phyloP scores from a whole-genome alignment of 2,113 vertebrate genomes.

The Hemiprocne comata region DNA sequence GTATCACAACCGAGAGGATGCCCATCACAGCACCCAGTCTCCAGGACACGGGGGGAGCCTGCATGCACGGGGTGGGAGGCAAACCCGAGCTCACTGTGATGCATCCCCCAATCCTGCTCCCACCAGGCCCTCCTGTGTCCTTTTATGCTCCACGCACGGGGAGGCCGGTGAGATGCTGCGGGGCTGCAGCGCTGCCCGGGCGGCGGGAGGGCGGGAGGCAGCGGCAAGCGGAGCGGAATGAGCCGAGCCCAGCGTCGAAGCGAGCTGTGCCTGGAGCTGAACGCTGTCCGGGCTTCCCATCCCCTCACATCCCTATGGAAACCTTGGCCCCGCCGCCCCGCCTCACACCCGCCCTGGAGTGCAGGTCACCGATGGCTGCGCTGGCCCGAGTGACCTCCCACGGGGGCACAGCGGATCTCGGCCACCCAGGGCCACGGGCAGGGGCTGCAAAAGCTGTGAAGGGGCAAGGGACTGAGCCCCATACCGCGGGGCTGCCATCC shows the following conservation, averaged over 20 bases:
- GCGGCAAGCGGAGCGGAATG: conserved; percentile 51
- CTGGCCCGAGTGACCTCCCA: not conserved
- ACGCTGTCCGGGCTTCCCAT: not conserved
- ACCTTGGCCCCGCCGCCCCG: not conserved
- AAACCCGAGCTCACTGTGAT: fast-evolving
- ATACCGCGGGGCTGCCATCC: fast-evolving
- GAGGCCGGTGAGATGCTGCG: not conserved
- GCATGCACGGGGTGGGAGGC: fast-evolving
- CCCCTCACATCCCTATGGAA: conserved; percentile 46
- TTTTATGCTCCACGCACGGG: not conserved
- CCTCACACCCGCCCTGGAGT: not conserved
- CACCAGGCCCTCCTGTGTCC: not conserved
- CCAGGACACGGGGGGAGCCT: fast-evolving
- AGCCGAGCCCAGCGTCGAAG: not conserved
- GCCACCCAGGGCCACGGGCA: fast-evolving
- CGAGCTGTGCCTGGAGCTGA: conserved; percentile 47
- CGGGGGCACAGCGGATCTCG: fast-evolving
- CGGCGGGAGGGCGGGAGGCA: not conserved
- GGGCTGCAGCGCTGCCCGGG: not conserved
- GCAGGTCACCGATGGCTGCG: not conserved
- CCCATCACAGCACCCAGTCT: fast-evolving
- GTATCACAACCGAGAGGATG: not conserved
- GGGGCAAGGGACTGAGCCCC: fast-evolving
- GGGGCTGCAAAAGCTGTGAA: not conserved
- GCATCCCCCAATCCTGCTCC: not conserved